These are phyloP conservation scores for Andricus curvator DNA, from an alignment of 2,888 invertebrate species.

Conservation along the genomic window DNA sequence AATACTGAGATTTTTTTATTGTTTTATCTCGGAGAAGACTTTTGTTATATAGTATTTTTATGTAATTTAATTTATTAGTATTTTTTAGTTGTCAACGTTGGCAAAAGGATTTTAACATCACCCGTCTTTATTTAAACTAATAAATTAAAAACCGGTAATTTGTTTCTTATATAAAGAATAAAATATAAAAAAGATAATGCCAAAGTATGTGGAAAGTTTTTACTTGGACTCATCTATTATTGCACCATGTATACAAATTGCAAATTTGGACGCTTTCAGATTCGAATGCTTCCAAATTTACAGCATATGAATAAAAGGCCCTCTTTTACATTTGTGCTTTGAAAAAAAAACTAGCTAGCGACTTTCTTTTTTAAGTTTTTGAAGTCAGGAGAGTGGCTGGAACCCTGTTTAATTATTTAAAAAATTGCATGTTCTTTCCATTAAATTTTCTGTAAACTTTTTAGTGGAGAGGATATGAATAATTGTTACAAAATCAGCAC, in stretches of 20 bases:
- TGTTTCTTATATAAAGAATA: too few species aligned
- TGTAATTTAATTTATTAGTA: background rate
- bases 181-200: background rate
- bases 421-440: background rate
- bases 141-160: too few species aligned
- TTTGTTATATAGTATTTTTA: background rate
- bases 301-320: background rate
- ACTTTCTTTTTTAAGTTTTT: background rate
- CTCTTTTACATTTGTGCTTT: background rate
- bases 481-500: background rate
- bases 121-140: too few species aligned
- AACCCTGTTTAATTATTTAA: background rate
- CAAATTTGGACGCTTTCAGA: background rate
- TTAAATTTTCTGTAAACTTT: background rate
- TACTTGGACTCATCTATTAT: background rate
- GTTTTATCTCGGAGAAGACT: background rate
- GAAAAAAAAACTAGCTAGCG: background rate
- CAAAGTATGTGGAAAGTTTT: background rate
- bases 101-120: too few species aligned
- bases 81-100: background rate
- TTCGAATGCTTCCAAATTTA: background rate
- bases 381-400: background rate
- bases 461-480: slow-evolving; percentile 7
- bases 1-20: background rate
- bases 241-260: background rate